Conservation (phyloP, 2,888 invertebrate genomes). For the Artemia sinica region DNA sequence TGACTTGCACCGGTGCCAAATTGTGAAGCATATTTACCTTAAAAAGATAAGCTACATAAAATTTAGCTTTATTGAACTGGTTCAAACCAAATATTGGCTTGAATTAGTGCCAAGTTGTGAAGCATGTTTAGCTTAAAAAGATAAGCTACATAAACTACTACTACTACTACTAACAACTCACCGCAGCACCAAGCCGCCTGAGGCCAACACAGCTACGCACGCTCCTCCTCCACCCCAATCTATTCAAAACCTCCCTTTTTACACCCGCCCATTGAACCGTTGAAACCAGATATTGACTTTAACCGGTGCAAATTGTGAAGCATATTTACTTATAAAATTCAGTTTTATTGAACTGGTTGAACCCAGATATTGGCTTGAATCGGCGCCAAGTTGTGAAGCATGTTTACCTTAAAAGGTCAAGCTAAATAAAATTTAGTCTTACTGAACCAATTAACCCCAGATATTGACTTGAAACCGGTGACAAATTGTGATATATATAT, state of each 20-base stretch:
- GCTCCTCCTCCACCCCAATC: too few relatives aligned
- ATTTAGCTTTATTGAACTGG: background rate
- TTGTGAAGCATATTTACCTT: slow-evolving; percentile 75
- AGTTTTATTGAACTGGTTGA: too few relatives aligned
- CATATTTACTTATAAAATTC: background rate
- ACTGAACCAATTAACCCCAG: background rate
- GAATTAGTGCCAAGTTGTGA: slow-evolving; percentile 16
- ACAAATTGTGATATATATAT: background rate
- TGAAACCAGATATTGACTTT: background rate
- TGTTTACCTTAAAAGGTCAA: slow-evolving; percentile 53
- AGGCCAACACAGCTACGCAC: too few relatives aligned
- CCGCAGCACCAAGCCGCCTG: too few relatives aligned
- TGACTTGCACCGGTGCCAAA: slow-evolving; percentile 79
- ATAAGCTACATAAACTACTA: too few relatives aligned
- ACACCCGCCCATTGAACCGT: too few relatives aligned
- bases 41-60: slow-evolving; percentile 25
- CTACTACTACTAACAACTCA: too few relatives aligned
- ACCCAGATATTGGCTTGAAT: slow-evolving; percentile 65
- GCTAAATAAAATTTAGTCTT: background rate
- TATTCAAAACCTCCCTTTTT: too few relatives aligned
- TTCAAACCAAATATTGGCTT: slow-evolving; percentile 16
- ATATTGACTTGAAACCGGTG: slow-evolving; percentile 13
- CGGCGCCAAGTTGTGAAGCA: slow-evolving; percentile 66
- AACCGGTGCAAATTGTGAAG: background rate
- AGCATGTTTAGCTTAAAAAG: background rate